Conservation (phyloP, 2,113 vertebrate genomes). For the Xerus inauris region DNA sequence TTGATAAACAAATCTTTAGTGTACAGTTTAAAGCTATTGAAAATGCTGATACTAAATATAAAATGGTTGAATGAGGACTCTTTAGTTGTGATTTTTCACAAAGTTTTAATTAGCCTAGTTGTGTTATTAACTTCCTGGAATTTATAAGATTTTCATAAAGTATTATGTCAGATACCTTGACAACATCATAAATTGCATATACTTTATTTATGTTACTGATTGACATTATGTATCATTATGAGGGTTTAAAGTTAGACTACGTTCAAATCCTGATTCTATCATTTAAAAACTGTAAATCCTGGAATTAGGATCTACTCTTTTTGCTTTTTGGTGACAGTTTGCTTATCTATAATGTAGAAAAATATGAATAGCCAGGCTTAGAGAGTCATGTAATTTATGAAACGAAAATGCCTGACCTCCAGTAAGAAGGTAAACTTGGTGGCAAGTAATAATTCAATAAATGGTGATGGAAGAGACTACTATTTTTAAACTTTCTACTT, state of each 20-base stretch:
- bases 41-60: neutral
- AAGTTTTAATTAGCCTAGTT: neutral
- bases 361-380: neutral
- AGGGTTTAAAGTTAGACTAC: neutral
- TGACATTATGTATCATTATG: neutral
- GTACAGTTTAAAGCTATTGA: neutral
- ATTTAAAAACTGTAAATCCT: neutral
- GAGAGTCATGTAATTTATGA: neutral
- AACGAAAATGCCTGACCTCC: neutral
- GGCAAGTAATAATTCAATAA: neutral
- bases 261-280: neutral
- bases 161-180: neutral
- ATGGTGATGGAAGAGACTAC: neutral
- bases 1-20: neutral
- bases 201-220: neutral
- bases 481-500: neutral
- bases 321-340: neutral
- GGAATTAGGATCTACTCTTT: neutral
- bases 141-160: neutral
- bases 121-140: neutral
- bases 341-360: neutral
- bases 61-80: neutral
- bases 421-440: neutral
- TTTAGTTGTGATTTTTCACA: neutral
- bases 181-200: neutral